Evolutionary conservation across 2,113 vertebrate genomes (phyloP).

Genomic region (Panthera uncia): DNA sequence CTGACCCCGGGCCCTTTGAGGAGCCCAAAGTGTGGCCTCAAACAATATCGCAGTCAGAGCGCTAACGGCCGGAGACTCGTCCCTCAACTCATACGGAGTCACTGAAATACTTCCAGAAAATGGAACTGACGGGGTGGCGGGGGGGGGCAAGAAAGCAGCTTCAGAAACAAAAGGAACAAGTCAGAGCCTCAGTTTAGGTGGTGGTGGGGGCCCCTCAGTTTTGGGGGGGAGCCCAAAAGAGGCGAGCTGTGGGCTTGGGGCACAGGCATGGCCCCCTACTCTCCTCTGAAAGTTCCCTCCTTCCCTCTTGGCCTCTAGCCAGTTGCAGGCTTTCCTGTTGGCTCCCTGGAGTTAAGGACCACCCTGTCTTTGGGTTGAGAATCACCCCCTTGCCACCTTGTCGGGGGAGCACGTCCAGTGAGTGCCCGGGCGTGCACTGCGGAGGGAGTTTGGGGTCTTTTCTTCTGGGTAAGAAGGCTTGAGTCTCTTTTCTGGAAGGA

Average conservation of each 20-base stretch:
- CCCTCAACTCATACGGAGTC: neutral
- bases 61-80: too few relatives aligned
- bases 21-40: neutral
- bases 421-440: neutral
- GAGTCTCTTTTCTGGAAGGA: neutral
- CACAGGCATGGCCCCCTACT: neutral
- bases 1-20: neutral
- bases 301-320: neutral
- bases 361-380: neutral
- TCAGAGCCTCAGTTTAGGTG: neutral
- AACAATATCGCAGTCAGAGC: neutral
- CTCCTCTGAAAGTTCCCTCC: neutral
- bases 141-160: neutral
- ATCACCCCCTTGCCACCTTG: rapidly evolving
- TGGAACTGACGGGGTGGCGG: neutral
- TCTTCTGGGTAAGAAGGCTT: neutral
- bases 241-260: rapidly evolving
- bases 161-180: neutral
- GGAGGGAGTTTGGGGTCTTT: neutral
- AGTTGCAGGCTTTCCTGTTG: neutral
- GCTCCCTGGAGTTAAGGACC: neutral
- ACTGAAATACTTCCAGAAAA: neutral
- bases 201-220: neutral
- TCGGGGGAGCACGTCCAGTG: neutral
- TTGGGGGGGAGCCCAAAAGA: neutral